These are phyloP conservation scores for Latrodectus elegans DNA, from an alignment of 2,888 invertebrate genomes.

Conservation along the genomic window DNA sequence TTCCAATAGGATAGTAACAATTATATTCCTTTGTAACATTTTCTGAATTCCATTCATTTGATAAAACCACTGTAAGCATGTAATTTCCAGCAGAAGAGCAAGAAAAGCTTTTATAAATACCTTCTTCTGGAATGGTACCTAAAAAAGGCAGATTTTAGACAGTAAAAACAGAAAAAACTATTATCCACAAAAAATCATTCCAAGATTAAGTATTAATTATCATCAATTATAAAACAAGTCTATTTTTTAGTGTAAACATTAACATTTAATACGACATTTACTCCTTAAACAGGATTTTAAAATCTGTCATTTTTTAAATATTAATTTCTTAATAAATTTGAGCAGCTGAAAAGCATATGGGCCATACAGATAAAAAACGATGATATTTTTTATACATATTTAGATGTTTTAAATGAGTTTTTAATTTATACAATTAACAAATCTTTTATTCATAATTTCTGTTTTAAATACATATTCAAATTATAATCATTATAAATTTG, in stretches of 20 bases:
- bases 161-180: background rate
- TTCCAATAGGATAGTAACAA: slow-evolving; percentile 40
- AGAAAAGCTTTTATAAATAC: slow-evolving; percentile 25
- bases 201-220: background rate
- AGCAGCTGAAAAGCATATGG: too few relatives aligned
- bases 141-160: background rate
- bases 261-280: too few relatives aligned
- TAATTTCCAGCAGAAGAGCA: slow-evolving; percentile 33
- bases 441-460: background rate
- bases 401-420: background rate
- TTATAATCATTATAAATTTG: background rate
- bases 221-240: background rate
- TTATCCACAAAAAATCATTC: background rate
- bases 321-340: background rate
- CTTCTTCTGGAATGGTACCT: slow-evolving; percentile 44
- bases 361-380: too few relatives aligned
- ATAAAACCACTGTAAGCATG: slow-evolving; percentile 38
- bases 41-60: slow-evolving; percentile 46
- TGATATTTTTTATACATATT: background rate
- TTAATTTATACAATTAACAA: background rate
- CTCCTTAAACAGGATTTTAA: background rate
- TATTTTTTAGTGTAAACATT: too few relatives aligned
- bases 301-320: background rate
- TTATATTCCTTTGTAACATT: slow-evolving; percentile 16
- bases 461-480: background rate